These are phyloP conservation scores for Cephus cinctus DNA, from an alignment of 1,140 invertebrate species.

Conservation along the genomic window DNA sequence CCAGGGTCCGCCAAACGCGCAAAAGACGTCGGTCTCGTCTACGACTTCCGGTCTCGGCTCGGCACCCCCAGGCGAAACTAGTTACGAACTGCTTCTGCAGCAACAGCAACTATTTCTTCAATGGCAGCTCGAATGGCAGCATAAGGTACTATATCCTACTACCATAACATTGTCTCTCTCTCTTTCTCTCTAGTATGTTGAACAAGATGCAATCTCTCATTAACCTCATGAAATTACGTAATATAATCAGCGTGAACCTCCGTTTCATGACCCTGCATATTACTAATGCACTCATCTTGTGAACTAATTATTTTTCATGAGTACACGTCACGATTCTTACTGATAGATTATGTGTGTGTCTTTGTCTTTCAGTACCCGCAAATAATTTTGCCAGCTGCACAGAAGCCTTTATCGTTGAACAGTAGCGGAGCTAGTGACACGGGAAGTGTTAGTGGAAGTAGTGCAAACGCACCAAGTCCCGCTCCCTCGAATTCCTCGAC, in stretches of 20 bases:
- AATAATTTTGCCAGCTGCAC: constrained; percentile 71
- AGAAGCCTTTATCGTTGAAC: constrained; percentile 55
- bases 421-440: constrained; percentile 47
- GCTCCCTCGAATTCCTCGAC: constrained; percentile 61
- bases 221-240: too few relatives aligned
- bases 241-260: too few relatives aligned
- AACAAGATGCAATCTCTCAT: too few relatives aligned
- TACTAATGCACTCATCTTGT: too few relatives aligned
- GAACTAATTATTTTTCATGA: too few relatives aligned
- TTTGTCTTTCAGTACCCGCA: constrained; percentile 65
- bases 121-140: constrained; percentile 80
- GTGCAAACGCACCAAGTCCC: constrained; percentile 56
- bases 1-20: constrained; percentile 86
- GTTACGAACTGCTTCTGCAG: constrained; percentile 88
- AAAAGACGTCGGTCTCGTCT: constrained; percentile 63
- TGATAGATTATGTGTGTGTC: too few relatives aligned
- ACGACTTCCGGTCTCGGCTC: constrained; percentile 52
- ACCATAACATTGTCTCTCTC: too few relatives aligned
- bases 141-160: constrained; percentile 59
- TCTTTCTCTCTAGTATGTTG: too few relatives aligned
- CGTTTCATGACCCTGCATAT: too few relatives aligned
- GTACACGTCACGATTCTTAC: too few relatives aligned
- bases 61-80: constrained; percentile 68
- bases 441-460: constrained; percentile 45
- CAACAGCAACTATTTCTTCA: constrained; percentile 92